Evolutionary conservation across 2,888 invertebrate genomes (phyloP).

Genomic region (Prenolepis imparis): DNA sequence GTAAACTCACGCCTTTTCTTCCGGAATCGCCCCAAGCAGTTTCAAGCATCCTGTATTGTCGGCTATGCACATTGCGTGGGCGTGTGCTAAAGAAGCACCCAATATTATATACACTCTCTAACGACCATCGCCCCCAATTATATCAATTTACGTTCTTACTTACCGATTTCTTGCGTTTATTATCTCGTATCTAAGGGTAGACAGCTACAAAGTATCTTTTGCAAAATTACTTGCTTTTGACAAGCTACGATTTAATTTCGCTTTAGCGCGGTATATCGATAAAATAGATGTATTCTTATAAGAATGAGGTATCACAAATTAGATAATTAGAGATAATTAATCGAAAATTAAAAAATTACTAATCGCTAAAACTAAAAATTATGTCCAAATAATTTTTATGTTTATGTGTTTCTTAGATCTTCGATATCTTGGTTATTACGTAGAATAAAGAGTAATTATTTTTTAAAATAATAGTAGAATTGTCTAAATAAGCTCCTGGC

Average conservation of each 20-base stretch:
- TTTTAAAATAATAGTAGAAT: background rate
- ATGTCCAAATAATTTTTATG: background rate
- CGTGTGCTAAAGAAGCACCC: constrained; percentile 71
- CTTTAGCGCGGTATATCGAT: background rate
- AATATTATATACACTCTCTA: constrained; percentile 66
- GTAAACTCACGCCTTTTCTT: constrained; percentile 74
- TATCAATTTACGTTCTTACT: constrained; percentile 69
- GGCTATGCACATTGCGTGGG: constrained; percentile 65
- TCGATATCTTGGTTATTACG: background rate
- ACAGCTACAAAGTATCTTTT: constrained; percentile 32
- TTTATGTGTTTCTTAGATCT: background rate
- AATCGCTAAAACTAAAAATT: background rate
- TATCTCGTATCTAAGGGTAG: constrained; percentile 19
- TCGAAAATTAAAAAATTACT: background rate
- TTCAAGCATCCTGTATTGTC: constrained; percentile 55
- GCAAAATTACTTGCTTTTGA: constrained; percentile 3
- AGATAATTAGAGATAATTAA: too few species aligned
- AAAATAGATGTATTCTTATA: background rate
- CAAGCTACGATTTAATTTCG: constrained; percentile 41
- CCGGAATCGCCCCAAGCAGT: constrained; percentile 66
- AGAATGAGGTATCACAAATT: background rate
- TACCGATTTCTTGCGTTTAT: constrained; percentile 24
- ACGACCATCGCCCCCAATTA: constrained; percentile 67
- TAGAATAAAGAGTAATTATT: background rate
- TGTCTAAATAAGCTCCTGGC: background rate